A percentile compares a stretch with the other conserved stretches of the same genome.
phyloP scores from a whole-genome alignment of 2,797 vertebrate genomes.

The Cyclura pinguis region DNA sequence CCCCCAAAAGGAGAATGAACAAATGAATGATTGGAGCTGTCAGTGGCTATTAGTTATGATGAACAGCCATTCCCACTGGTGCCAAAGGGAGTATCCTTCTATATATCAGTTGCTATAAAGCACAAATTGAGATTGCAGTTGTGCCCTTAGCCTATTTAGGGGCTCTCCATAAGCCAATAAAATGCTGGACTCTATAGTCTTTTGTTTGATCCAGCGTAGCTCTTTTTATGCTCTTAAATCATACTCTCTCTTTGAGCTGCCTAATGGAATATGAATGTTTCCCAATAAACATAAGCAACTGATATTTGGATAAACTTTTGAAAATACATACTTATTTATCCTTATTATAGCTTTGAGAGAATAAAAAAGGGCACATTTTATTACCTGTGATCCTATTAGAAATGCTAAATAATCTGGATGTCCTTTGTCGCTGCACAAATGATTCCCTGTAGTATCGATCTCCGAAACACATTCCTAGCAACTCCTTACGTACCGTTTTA shows the following conservation, averaged over 20 bases:
- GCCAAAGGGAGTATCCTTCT: no score
- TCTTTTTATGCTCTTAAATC: neutral
- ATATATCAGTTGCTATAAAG: no score
- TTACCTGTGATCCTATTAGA: conserved; percentile 98
- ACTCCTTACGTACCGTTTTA: conserved; percentile 97
- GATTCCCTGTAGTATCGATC: conserved; percentile 95
- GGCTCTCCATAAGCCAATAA: no score
- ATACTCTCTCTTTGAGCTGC: conserved; percentile 4
- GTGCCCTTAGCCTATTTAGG: no score
- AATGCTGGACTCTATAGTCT: no score
- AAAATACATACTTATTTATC: neutral
- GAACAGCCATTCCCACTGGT: no score
- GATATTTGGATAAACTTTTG: neutral
- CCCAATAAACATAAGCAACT: neutral
- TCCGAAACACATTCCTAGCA: conserved; percentile 96
- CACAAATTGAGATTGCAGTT: no score
- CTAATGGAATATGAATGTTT: neutral
- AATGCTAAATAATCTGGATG: conserved; percentile 95
- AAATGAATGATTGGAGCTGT: no score
- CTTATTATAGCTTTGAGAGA: neutral
- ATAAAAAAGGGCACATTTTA: neutral
- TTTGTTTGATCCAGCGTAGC: no score
- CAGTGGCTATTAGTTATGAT: no score
- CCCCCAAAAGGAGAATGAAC: no score
- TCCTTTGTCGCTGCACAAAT: conserved; percentile 91